These are phyloP conservation scores for Pogonophryne albipinna DNA, from an alignment of 2,797 vertebrate species.

Conservation along the genomic window DNA sequence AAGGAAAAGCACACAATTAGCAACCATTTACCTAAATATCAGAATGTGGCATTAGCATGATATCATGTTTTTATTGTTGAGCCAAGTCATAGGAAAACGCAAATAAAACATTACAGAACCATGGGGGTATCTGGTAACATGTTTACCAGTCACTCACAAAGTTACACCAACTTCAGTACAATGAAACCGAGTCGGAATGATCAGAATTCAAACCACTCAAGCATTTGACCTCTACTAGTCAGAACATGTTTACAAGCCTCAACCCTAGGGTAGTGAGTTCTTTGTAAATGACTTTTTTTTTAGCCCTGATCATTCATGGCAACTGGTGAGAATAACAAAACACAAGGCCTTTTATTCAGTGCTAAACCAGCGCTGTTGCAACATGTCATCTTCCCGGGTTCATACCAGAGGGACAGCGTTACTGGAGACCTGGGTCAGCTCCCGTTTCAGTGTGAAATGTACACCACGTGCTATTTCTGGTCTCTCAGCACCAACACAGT, in stretches of 20 bases:
- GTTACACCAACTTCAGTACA: too few relatives aligned
- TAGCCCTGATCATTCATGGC: not conserved
- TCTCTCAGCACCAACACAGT: conserved; percentile 39
- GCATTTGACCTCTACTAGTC: not conserved
- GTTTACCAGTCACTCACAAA: too few relatives aligned
- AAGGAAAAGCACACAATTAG: too few relatives aligned
- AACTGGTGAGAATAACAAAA: not conserved
- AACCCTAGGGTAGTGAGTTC: not conserved
- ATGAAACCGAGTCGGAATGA: not conserved
- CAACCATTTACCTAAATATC: too few relatives aligned
- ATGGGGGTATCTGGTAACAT: too few relatives aligned
- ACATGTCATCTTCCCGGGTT: conserved; percentile 20
- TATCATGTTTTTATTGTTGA: too few relatives aligned
- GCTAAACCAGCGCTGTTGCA: conserved; percentile 16
- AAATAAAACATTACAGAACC: not conserved
- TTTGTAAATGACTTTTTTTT: not conserved
- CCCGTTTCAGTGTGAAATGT: conserved; percentile 54
- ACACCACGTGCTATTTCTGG: conserved; percentile 71
- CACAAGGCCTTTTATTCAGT: not conserved
- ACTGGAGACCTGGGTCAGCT: conserved; percentile 45
- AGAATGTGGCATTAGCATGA: too few relatives aligned
- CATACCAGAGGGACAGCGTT: conserved; percentile 22
- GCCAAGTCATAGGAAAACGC: not conserved
- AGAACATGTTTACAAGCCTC: not conserved
- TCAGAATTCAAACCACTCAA: not conserved